These are phyloP conservation scores for Pristiophorus japonicus DNA, from an alignment of 2,113 vertebrate genomes.

Conservation along the genomic window DNA sequence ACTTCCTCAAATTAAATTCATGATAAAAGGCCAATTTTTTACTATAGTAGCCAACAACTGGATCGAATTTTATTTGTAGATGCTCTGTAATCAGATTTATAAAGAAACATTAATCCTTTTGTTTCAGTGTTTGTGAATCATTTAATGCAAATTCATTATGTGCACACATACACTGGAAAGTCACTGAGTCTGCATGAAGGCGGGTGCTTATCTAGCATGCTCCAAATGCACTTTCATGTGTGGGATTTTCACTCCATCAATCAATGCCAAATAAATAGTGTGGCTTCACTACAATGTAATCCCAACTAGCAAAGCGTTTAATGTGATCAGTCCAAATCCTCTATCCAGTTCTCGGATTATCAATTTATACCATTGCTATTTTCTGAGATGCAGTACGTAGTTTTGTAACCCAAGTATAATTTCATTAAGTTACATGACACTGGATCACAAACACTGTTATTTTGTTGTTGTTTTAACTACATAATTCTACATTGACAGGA, in stretches of 20 bases:
- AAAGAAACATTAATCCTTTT: background rate
- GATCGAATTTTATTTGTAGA: constrained; percentile 19
- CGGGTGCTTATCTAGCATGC: background rate
- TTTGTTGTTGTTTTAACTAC: background rate
- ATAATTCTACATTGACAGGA: background rate
- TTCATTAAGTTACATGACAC: background rate
- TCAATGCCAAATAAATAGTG: constrained; percentile 20
- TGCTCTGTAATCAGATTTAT: background rate
- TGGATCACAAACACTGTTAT: background rate
- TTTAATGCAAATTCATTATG: background rate
- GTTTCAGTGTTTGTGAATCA: background rate
- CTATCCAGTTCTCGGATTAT: background rate
- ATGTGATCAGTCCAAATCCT: constrained; percentile 1
- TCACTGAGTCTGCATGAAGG: background rate
- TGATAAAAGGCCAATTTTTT: background rate
- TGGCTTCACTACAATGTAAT: background rate
- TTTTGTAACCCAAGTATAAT: background rate
- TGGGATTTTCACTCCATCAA: background rate
- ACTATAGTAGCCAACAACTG: background rate
- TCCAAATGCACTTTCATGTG: background rate
- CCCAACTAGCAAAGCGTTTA: background rate
- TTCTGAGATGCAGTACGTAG: background rate
- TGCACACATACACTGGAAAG: background rate
- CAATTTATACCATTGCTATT: background rate
- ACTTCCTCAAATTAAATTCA: background rate